These are phyloP conservation scores for Sebastes vulpes DNA, from an alignment of 2,797 vertebrate genomes.

Conservation along the genomic window DNA sequence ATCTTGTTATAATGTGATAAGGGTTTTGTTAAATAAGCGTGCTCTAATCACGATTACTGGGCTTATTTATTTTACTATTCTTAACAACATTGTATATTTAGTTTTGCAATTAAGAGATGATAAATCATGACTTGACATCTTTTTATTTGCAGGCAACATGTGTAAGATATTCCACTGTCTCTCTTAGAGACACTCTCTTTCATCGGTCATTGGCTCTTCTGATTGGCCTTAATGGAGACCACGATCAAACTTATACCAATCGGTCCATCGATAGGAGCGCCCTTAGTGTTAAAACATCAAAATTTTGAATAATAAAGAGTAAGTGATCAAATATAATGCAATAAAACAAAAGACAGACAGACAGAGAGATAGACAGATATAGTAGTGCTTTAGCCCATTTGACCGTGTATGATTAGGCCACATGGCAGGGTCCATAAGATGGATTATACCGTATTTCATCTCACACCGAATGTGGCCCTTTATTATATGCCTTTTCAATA, in stretches of 20 bases:
- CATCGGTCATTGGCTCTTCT: no score
- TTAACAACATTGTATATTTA: not conserved
- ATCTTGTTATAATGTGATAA: not conserved
- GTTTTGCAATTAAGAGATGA: not conserved
- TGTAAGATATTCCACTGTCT: not conserved
- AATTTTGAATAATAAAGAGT: not conserved
- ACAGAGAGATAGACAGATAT: not conserved
- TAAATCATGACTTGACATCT: not conserved
- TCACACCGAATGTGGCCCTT: conserved; percentile 70
- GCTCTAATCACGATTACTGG: not conserved
- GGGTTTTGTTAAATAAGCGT: not conserved
- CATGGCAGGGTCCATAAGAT: conserved; percentile 56
- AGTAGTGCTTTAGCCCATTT: conserved; percentile 30
- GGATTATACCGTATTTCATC: conserved; percentile 73
- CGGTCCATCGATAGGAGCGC: no score
- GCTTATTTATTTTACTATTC: not conserved
- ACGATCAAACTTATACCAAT: no score
- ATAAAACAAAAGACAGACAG: not conserved
- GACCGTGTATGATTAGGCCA: conserved; percentile 52
- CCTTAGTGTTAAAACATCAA: no score
- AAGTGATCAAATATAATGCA: not conserved
- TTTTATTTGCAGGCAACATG: not conserved
- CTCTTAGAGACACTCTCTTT: not conserved
- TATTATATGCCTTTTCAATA: conserved; percentile 72
- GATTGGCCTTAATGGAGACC: no score